Conservation (phyloP, 2,113 vertebrate genomes). For the Colaptes auratus region DNA sequence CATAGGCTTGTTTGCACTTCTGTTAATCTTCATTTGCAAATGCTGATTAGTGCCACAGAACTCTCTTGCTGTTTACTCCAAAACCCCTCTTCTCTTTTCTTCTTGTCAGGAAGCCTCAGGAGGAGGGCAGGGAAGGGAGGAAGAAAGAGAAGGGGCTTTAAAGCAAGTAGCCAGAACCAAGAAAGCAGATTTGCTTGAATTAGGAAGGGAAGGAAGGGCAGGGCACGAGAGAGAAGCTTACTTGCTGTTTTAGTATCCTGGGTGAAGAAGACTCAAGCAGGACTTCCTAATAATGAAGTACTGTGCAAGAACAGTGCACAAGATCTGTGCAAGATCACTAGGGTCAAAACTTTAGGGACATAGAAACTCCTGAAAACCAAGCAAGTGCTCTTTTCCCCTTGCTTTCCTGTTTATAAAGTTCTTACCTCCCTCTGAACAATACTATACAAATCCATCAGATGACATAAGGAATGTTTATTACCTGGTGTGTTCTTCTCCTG, state of each 20-base stretch:
- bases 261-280: neutral
- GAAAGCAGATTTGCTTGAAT: slow-evolving; percentile 22
- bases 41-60: slow-evolving; percentile 53
- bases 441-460: neutral
- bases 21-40: slow-evolving; percentile 76
- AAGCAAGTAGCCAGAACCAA: neutral
- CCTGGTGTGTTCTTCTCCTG: neutral
- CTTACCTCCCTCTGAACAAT: neutral
- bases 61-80: slow-evolving; percentile 41
- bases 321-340: no score
- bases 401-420: neutral
- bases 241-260: neutral
- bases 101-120: neutral
- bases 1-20: slow-evolving; percentile 66
- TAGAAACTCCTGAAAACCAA: neutral
- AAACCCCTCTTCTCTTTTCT: slow-evolving; percentile 15
- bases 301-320: neutral
- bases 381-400: neutral
- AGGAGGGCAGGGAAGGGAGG: neutral
- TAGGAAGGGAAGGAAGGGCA: neutral
- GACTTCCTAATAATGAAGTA: neutral
- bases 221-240: neutral
- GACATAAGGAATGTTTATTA: neutral
- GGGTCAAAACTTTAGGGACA: neutral
- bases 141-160: slow-evolving; percentile 5